A percentile compares a stretch with the other conserved stretches of the same genome.
Conservation (phyloP, 2,113 vertebrate species). For the Trachemys scripta region DNA sequence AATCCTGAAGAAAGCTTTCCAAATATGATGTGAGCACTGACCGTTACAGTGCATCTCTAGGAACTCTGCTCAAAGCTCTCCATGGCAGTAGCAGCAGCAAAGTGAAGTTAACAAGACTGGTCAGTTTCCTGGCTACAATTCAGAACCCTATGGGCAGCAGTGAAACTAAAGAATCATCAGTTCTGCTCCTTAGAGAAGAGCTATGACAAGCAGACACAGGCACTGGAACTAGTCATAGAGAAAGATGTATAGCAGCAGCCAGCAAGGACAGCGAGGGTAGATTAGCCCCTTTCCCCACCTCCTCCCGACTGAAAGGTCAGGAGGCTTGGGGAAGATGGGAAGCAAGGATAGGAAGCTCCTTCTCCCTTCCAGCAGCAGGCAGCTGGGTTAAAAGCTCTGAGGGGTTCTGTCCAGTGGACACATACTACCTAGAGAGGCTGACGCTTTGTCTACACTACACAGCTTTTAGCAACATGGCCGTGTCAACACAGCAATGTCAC, state of each 20-base stretch:
- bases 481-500: too few species aligned
- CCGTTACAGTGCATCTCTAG: not conserved
- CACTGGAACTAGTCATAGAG: not conserved
- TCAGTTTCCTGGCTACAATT: not conserved
- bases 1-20: not conserved
- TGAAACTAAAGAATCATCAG: not conserved
- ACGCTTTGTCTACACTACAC: too few species aligned
- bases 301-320: not conserved
- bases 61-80: too few species aligned
- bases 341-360: not conserved
- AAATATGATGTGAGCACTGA: not conserved
- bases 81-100: not conserved
- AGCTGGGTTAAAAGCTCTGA: not conserved
- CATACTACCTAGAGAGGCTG: too few species aligned
- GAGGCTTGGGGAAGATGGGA: not conserved
- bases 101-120: not conserved
- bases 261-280: not conserved
- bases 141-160: not conserved
- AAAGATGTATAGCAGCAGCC: not conserved
- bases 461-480: too few species aligned
- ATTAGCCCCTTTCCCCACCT: not conserved
- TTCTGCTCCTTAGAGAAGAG: not conserved
- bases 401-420: not conserved
- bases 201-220: not conserved
- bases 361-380: not conserved